Evolutionary conservation across 2,113 vertebrate species (phyloP).

Genomic region (Hippocampus guttulatus): DNA sequence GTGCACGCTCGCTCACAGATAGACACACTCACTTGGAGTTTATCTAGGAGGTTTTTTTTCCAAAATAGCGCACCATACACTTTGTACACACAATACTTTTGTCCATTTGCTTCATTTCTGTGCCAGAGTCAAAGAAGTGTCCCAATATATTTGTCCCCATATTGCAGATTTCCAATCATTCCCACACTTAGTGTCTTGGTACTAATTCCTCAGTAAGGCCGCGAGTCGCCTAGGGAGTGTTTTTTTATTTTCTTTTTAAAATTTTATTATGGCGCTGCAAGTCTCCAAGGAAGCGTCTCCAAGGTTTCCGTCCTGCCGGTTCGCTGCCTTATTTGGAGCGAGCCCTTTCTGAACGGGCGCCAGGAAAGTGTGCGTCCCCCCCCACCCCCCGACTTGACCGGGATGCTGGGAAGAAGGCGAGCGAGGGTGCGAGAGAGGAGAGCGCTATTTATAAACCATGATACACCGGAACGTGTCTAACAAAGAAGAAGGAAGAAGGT

Average conservation of each 20-base stretch:
- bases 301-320: conserved; percentile 76
- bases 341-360: conserved; percentile 92
- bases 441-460: conserved; percentile 6
- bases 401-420: conserved; percentile 55
- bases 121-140: not conserved
- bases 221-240: not conserved
- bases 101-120: not conserved
- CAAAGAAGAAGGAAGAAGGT: not conserved
- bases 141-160: not conserved
- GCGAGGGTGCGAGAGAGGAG: conserved; percentile 47
- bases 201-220: not conserved
- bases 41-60: too few relatives aligned
- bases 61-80: too few relatives aligned
- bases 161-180: not conserved
- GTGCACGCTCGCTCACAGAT: too few relatives aligned
- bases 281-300: conserved; percentile 15
- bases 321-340: conserved; percentile 55
- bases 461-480: not conserved
- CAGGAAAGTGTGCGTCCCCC: conserved; percentile 86
- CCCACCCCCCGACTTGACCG: conserved; percentile 50
- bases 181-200: not conserved
- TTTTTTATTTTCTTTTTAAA: not conserved
- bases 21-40: too few relatives aligned
- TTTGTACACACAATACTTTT: too few relatives aligned
- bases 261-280: not conserved